A percentile compares a stretch with the other conserved stretches of the same genome.
These are phyloP conservation scores for Antitype chi DNA, from an alignment of 2,888 invertebrate species.

Conservation along the genomic window DNA sequence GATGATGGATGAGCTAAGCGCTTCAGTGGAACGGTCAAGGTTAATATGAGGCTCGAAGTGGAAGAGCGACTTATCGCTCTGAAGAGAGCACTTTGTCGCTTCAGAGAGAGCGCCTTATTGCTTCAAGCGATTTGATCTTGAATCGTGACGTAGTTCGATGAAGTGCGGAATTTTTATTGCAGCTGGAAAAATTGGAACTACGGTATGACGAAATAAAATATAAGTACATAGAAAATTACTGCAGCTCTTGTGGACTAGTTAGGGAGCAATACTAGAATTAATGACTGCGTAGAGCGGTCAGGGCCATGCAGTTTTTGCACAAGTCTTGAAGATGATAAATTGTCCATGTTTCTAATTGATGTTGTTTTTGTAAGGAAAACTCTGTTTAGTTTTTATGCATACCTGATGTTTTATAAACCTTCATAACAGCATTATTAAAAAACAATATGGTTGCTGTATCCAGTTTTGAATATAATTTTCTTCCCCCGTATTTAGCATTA, in stretches of 20 bases:
- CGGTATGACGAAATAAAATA: background rate
- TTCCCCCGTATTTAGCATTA: too few relatives aligned
- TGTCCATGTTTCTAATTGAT: background rate
- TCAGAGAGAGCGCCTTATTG: conserved; percentile 13
- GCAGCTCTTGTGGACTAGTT: background rate
- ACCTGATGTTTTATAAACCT: too few relatives aligned
- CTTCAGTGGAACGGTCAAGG: conserved; percentile 41
- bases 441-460: background rate
- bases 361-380: background rate
- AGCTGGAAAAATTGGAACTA: background rate
- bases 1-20: conserved; percentile 46
- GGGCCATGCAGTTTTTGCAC: background rate
- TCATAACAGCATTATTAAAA: background rate
- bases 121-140: conserved; percentile 38
- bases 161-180: background rate
- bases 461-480: too few relatives aligned
- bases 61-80: conserved; percentile 21
- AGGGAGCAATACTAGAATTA: background rate
- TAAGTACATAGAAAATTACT: background rate
- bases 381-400: background rate
- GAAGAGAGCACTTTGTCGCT: conserved; percentile 21
- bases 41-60: conserved; percentile 25
- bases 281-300: background rate
- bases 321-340: background rate
- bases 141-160: conserved; percentile 26